Percentiles rank a stretch among this genome's conserved stretches.
Conservation (phyloP, 2,888 invertebrate genomes). For the Operophtera brumata region DNA sequence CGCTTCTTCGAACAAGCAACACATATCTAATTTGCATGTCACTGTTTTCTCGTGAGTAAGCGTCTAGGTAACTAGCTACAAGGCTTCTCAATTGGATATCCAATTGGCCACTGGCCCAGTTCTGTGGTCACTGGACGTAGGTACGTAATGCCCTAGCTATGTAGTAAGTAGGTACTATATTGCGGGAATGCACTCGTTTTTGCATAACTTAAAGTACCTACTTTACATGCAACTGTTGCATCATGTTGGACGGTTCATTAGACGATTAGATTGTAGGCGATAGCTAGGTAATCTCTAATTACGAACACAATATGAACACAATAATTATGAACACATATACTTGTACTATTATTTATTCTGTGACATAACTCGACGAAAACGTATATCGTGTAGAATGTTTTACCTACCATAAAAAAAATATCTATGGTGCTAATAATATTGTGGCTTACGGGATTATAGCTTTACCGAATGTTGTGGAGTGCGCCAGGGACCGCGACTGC, state of each 20-base stretch:
- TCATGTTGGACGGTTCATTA: constrained; percentile 16
- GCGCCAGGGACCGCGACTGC: constrained; percentile 3
- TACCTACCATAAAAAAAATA: not conserved
- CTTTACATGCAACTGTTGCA: constrained; percentile 17
- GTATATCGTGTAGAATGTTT: constrained; percentile 4
- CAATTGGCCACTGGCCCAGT: constrained; percentile 25
- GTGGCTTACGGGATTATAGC: constrained; percentile 6
- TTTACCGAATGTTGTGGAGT: not conserved
- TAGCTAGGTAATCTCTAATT: constrained; percentile 1
- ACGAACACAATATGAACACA: no score
- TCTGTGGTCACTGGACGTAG: constrained; percentile 12
- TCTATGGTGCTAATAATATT: constrained; percentile 15
- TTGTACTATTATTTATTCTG: no score
- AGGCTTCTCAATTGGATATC: constrained; percentile 24
- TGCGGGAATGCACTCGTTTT: constrained; percentile 10
- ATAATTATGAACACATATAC: not conserved
- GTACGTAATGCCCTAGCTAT: constrained; percentile 5
- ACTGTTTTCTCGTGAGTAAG: not conserved
- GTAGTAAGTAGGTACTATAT: not conserved
- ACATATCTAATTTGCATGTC: not conserved
- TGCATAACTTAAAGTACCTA: not conserved
- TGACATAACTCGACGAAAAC: no score
- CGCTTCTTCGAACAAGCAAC: not conserved
- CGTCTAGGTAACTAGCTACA: not conserved
- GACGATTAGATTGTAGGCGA: constrained; percentile 21